These are phyloP conservation scores for Parazoanthus swiftii DNA, from an alignment of 92 coral and sea anemone genomes.

Conservation along the genomic window DNA sequence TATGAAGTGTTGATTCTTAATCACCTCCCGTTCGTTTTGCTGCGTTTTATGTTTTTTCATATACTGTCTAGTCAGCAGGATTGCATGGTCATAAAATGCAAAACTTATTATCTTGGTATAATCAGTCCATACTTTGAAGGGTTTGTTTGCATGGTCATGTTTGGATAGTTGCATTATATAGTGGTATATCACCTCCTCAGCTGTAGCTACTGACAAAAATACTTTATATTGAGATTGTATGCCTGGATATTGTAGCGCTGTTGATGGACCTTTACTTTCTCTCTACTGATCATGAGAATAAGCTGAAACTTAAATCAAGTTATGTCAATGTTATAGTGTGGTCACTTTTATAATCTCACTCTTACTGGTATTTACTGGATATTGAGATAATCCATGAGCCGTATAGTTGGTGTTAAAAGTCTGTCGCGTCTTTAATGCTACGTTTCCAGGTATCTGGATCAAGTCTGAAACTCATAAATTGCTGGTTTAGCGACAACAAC, in stretches of 20 bases:
- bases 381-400: too few species aligned
- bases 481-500: too few species aligned
- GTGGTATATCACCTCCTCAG: too few species aligned
- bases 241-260: neutral
- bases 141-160: neutral
- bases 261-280: neutral
- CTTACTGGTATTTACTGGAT: too few species aligned
- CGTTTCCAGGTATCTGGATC: too few species aligned
- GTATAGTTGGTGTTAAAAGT: too few species aligned
- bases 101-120: neutral
- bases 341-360: too few species aligned
- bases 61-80: neutral
- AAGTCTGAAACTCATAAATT: too few species aligned
- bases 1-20: neutral
- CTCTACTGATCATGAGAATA: neutral
- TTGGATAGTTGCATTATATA: too few species aligned
- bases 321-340: neutral
- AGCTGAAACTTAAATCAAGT: neutral
- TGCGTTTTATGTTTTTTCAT: neutral
- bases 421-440: too few species aligned
- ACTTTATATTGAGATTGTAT: too few species aligned
- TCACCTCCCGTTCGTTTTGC: neutral
- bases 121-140: neutral
- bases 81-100: neutral
- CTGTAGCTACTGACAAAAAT: too few species aligned